phyloP scores from a whole-genome alignment of 2,797 vertebrate species.

The Tapirus indicus region DNA sequence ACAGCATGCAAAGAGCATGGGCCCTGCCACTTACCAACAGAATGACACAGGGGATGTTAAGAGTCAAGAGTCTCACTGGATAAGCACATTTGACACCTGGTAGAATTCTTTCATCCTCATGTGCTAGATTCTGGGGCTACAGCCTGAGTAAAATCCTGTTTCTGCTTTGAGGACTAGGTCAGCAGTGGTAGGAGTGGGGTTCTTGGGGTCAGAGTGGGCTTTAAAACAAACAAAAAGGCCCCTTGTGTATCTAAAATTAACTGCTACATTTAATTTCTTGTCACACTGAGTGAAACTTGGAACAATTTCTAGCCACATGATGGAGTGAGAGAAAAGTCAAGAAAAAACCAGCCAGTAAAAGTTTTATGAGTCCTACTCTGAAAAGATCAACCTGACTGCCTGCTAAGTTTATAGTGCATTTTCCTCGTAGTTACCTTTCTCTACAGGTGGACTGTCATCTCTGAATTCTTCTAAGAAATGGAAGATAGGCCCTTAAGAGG shows the following conservation, averaged over 20 bases:
- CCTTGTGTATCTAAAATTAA: background rate
- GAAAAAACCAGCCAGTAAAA: background rate
- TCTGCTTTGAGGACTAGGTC: background rate
- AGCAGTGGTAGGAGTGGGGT: background rate
- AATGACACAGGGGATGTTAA: background rate
- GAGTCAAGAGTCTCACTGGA: background rate
- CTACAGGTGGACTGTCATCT: fast-evolving
- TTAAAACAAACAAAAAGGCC: background rate
- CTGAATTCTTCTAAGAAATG: background rate
- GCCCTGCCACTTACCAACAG: background rate
- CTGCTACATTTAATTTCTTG: background rate
- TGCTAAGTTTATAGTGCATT: background rate
- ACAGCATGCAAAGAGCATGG: background rate
- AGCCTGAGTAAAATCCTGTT: background rate
- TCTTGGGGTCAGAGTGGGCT: background rate
- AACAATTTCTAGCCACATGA: background rate
- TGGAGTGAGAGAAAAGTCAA: background rate
- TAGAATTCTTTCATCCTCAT: fast-evolving
- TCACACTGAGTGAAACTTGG: background rate
- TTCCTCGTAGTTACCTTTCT: background rate
- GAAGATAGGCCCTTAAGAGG: background rate
- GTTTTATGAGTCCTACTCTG: background rate
- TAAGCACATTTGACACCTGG: background rate
- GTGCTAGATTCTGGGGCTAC: background rate
- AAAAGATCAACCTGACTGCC: background rate